Evolutionary conservation across 1,140 invertebrate genomes (phyloP), one percentile per base, ranked within the genome.

Genomic region (Batillaria attramentaria): DNA sequence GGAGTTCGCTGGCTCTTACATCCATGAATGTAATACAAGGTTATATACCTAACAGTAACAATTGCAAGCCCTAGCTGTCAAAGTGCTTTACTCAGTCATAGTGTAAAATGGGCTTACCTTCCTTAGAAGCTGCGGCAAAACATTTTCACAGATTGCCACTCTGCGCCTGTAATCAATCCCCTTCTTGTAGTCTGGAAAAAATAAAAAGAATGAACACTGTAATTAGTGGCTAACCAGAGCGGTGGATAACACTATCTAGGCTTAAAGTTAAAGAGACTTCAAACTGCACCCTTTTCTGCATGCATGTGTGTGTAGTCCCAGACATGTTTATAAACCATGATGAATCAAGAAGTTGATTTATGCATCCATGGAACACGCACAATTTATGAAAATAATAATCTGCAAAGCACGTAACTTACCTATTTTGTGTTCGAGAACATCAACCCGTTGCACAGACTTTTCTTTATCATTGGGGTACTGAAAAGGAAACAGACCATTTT

Each of bases 131-230:
- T 42, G 24, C 20, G 83, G 83, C n/a, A 84, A 66, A 20, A 82
- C 78, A 82, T 84, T 84, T 1, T 77, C 72, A 78, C 83, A 84
- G 18, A 78, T 33, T 62, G 83, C 83, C 37, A 84, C 41, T 62
- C 80, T 78, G 57, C 66, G 75, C 37, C 73, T 73, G 69, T 82
- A 84, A 3, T 72, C 60, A 39, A 80, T 50, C 33, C 83, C 76
- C 24, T 50, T 68, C 5, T 35, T 3, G 3, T 31, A 31, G 41
- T 74, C 81, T 82, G 74, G 39, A 77, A 62, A 6, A 41, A 41
- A 66, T 8, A 42, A 72, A 1, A 75, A 39, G 5, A 62, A 3
- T n/a, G n/a, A 33, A 39, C 28, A 72, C 39, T 57, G 4, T 37
- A 31, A 66, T 35, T 50, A 6, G 20, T 50, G 6, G 37, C 5